Evolutionary conservation across 2,888 invertebrate genomes (phyloP).

Genomic region (Petrolisthes manimaculis): DNA sequence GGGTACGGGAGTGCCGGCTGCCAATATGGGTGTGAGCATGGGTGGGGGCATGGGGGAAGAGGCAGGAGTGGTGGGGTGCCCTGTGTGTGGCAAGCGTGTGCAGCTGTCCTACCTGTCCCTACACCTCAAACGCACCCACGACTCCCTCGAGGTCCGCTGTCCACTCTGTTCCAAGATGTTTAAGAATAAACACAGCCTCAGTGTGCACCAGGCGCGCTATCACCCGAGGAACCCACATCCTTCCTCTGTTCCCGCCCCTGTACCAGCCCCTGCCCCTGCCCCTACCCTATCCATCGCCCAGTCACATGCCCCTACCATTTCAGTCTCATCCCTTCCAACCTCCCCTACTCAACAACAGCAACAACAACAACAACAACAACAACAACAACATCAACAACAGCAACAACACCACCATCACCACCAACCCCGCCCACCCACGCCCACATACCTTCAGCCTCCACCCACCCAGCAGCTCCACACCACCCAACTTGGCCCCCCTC

Average conservation of each 20-base stretch:
- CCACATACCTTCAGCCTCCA: conserved; percentile 50
- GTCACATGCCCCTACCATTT: neutral
- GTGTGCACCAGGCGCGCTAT: conserved; percentile 65
- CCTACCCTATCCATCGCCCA: neutral
- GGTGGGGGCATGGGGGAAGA: conserved; percentile 52
- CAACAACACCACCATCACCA: conserved; percentile 34
- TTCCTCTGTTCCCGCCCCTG: neutral
- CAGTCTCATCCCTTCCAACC: conserved; percentile 12
- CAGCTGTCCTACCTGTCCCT: conserved; percentile 64
- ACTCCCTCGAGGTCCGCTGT: conserved; percentile 63
- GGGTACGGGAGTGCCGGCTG: conserved; percentile 43
- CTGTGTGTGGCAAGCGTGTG: conserved; percentile 64
- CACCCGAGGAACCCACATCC: conserved; percentile 55
- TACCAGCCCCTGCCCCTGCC: neutral
- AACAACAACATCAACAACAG: conserved; percentile 10
- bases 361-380: conserved; percentile 19
- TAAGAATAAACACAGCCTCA: conserved; percentile 65
- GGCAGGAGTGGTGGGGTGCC: conserved; percentile 57
- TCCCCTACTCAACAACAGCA: conserved; percentile 8
- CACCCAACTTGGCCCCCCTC: conserved; percentile 42
- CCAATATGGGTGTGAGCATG: conserved; percentile 26
- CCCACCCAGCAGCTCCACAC: conserved; percentile 45
- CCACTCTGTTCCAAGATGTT: conserved; percentile 64
- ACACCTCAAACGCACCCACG: conserved; percentile 64
- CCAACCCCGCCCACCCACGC: conserved; percentile 43